Base-by-base conservation (phyloP, 2,797 vertebrate species). In the Pangasius krempfi region DNA sequence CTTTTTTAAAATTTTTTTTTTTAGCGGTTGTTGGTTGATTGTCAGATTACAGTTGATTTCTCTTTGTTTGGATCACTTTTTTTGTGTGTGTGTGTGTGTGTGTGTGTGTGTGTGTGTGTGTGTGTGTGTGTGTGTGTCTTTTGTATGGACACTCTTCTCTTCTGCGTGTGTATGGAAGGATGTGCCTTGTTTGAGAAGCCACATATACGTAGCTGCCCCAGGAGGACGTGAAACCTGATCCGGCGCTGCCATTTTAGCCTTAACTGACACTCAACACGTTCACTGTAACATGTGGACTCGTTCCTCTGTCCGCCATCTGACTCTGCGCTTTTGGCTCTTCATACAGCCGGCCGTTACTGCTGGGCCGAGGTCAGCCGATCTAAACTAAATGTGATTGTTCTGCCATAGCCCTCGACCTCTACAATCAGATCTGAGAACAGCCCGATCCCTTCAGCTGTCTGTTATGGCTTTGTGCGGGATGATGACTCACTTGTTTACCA, bases 141-240 rank as follows among this genome's bases (percentile, higher is more conserved):
- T 79, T 80, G 44, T n/a, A 27, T 18, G 12, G 8, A 50, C 27
- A 25, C 30, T 12, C 12, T 50, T 66, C 14, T 68, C 37, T 8
- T 25, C 2, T 44, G 40, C 12, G 7, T 56, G 76, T 40, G n/a
- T 14, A 33, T 70, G 37, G 64, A 80, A 73, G 72, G 56, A 89
- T 84, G 75, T 54, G 87, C 8, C 62, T 85, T 52, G 86, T 80
- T 89, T 88, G 84, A 92, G 91, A 86, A 52, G 88, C 91, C 88
- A 91, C 91, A 91, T 93, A 89, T 92, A 82, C 85, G 90, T 92
- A 91, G 91, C 90, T 93, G 90, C 92, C 47, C 86, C 91, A 87
- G 92, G 88, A 92, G 87, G 91, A 94, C 93, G 92, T 95, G 94
- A 94, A 95, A 95, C 92, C 88, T 91, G 94, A 96, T 92, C 93